Percentiles rank a stretch among this genome's conserved stretches.
Conservation (phyloP, 2,113 vertebrate genomes). For the Oxyura jamaicensis region DNA sequence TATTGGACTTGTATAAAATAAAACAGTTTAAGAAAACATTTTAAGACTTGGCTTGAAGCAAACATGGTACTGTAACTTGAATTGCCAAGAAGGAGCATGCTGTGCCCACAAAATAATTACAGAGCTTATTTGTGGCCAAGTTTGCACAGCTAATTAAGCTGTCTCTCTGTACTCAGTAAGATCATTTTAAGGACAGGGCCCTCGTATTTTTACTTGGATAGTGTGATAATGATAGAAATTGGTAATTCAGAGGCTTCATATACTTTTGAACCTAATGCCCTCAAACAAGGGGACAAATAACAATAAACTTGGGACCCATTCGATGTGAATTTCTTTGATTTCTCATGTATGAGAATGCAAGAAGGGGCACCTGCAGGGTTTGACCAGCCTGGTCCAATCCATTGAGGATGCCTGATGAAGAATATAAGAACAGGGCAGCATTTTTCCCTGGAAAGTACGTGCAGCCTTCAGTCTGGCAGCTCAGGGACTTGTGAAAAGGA, state of each 20-base stretch:
- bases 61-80: not conserved
- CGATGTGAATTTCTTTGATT: not conserved
- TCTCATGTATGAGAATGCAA: not conserved
- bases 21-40: not conserved
- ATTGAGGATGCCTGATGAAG: not conserved
- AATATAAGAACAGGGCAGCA: too few relatives aligned
- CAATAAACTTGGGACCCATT: fast-evolving
- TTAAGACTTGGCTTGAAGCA: not conserved
- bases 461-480: not conserved
- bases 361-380: not conserved
- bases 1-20: not conserved
- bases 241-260: not conserved
- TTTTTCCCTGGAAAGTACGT: not conserved
- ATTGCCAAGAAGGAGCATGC: not conserved
- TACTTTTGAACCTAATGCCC: not conserved
- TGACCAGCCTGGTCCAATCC: not conserved
- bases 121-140: not conserved
- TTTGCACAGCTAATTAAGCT: not conserved
- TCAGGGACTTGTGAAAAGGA: not conserved
- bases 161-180: not conserved
- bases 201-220: not conserved
- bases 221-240: not conserved
- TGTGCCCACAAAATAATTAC: not conserved
- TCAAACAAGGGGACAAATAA: not conserved
- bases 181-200: not conserved